These are phyloP conservation scores for Eilema depressum DNA, from an alignment of 2,888 invertebrate genomes.

Conservation along the genomic window DNA sequence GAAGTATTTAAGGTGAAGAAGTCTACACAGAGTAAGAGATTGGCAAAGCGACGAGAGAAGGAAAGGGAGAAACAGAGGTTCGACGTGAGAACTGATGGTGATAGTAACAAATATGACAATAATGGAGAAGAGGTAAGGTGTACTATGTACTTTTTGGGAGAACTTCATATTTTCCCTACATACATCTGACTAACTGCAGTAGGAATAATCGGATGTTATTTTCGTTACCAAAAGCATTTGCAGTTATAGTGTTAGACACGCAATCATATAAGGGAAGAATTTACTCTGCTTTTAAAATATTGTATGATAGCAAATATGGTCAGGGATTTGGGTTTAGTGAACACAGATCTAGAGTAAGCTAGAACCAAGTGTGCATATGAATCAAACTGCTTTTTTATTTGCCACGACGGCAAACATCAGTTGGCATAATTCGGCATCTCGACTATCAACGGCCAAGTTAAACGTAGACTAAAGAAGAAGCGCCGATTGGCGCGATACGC, in stretches of 20 bases:
- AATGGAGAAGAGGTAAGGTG: conserved; percentile 74
- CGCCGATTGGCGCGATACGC: too few species aligned
- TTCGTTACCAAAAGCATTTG: background rate
- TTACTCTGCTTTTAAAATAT: background rate
- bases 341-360: background rate
- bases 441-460: background rate
- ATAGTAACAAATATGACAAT: conserved; percentile 79
- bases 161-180: background rate
- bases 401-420: too few species aligned
- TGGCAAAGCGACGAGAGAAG: conserved; percentile 94
- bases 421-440: background rate
- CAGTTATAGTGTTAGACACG: too few species aligned
- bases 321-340: background rate
- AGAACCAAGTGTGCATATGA: background rate
- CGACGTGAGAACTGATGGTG: conserved; percentile 66
- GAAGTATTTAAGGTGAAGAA: conserved; percentile 98
- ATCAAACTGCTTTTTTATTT: too few species aligned
- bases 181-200: background rate
- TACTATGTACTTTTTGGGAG: background rate
- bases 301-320: background rate
- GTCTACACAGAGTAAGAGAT: conserved; percentile 96
- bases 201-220: background rate
- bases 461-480: background rate
- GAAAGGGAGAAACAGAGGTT: conserved; percentile 89
- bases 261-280: background rate